Evolutionary conservation across 2,113 vertebrate genomes (phyloP), one percentile per base, ranked within the genome.

Genomic region (Proteles cristata): DNA sequence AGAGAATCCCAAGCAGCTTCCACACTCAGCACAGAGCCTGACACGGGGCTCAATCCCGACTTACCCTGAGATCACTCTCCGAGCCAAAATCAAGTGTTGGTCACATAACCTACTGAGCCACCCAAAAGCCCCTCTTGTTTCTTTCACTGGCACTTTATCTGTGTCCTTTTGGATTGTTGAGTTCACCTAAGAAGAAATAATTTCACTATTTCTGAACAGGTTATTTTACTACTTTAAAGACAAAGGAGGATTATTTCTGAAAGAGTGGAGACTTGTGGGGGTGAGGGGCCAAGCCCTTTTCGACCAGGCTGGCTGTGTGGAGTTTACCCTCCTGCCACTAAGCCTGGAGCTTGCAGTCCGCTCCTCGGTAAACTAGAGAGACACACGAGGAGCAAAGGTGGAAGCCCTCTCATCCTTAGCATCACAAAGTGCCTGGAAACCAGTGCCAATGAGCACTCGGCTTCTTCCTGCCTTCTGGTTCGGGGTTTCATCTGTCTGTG

Each of bases 391-490:
- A 39, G 53, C 17, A 2, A n/a, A 77, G 10, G 4, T 4, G 5
- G 31, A 17, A 65, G 21, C 11, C 19, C 23, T 2, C 16, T 5
- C 4, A 0, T 31, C 48, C 65, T 66, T 45, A 31, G 66, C 1
- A 26, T 12, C 43, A 14, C 26, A 58, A 31, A 74, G 23, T 31
- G 2, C n/a, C 39, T 14, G 11, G 31, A 19, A 53, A 21, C 45
- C 16, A 7, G 16, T 48, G 28, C 21, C 35, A 50, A 2, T 10
- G 5, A 5, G 3, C 14, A 35, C 26, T 39, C 2, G 0, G 4
- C 28, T 26, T 23, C 19, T 48, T 58, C 63, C 65, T 68, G 25
- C 53, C 77, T 90, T 68, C 48, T n/a, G 14, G 35, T 50, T 25
- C 1, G 1, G 14, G 69, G 61, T 66, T 83, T 81, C 92, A 79